Evolutionary conservation across 2,113 vertebrate genomes (phyloP), one percentile per base, ranked within the genome.

Genomic region (Indicator maculatus): DNA sequence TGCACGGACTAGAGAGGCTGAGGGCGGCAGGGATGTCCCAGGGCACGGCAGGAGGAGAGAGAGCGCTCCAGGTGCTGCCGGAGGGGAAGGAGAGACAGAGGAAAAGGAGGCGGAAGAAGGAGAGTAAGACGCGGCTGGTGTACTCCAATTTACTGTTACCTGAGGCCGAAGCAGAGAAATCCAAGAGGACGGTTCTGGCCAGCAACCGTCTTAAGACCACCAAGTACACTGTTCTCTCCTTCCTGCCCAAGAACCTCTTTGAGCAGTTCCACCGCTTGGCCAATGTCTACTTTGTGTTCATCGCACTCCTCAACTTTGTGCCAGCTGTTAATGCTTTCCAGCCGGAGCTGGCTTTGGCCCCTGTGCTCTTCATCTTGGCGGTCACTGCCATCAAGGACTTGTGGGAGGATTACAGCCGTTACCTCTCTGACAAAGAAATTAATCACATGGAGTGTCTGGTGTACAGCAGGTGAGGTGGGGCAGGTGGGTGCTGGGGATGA

Each of bases 211-310:
- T 99, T 50, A 98, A 99, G 98, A 99, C 99, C 91, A 99, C 99
- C 97, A 99, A 99, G 93, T 99, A 99, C 97, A 99, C 99, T 1
- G 91, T 98, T 12, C 97, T 99, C 81, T 99, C 99, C 65, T 99
- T 99, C 96, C 96, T 99, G 94, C 99, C 99, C 82, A 99, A 99
- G 97, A 99, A 99, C 94, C 98, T 99, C 24, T 99, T 99, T 13
- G 99, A 99, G 89, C 99, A 99, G 97, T 99, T 99, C 94, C 99
- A 99, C 88, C 98, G 99, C 56, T 98, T 99, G 85, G 99, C 99
- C 94, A 99, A 99, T 28, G 99, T 99, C 44, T 99, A 99, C 98
- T 99, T 99, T 23, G 99, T 99, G 24, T 98, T 99, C 96, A 99
- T 99, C 61, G 98, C 99, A 1, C 96, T 99, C 93, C 98, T 99